phyloP scores from a whole-genome alignment of 1,140 invertebrate genomes.

The Cataglyphis hispanica region DNA sequence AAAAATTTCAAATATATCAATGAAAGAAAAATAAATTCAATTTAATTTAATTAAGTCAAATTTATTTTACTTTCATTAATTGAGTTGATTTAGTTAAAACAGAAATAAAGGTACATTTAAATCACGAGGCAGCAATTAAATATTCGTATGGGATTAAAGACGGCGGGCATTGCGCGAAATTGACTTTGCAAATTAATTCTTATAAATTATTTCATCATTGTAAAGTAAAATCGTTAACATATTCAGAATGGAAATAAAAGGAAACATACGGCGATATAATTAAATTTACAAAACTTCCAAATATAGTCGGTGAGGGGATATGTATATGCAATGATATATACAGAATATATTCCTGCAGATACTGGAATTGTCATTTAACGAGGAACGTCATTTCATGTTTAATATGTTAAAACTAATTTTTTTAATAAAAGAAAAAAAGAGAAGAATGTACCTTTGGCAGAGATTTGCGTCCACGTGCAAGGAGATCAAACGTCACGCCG shows the following conservation, averaged over 20 bases:
- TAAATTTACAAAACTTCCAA: neutral
- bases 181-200: conserved; percentile 30
- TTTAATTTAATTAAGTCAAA: neutral
- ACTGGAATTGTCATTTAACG: too few relatives aligned
- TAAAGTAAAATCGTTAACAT: too few relatives aligned
- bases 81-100: conserved; percentile 11
- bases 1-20: neutral
- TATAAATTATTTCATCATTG: too few relatives aligned
- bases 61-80: too few relatives aligned
- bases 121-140: neutral
- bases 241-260: neutral
- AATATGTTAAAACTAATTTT: neutral
- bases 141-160: neutral
- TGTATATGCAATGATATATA: neutral
- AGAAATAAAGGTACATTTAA: conserved; percentile 7
- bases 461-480: neutral
- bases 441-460: neutral
- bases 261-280: neutral
- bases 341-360: neutral
- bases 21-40: neutral
- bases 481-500: neutral
- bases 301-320: neutral
- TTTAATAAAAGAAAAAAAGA: neutral
- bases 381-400: too few relatives aligned
- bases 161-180: conserved; percentile 10